Evolutionary conservation across 2,797 vertebrate species (phyloP).

Genomic region (Lacerta bilineata): DNA sequence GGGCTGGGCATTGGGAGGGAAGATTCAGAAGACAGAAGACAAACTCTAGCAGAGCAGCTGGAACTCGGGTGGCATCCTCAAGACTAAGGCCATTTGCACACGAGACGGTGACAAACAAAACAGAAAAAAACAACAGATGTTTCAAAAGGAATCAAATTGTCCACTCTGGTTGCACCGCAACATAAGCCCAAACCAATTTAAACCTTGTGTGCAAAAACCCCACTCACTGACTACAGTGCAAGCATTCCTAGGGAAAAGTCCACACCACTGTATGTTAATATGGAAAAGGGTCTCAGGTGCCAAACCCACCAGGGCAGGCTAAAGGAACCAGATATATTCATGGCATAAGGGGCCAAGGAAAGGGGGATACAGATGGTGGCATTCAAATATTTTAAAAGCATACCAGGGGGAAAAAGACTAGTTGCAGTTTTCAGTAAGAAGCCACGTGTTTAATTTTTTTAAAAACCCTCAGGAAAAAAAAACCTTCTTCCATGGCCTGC

Average conservation of each 20-base stretch:
- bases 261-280: background rate
- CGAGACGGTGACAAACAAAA: background rate
- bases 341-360: no score
- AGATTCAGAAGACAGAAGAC: constrained; percentile 14
- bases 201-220: background rate
- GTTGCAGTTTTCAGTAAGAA: background rate
- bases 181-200: constrained; percentile 32
- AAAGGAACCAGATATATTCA: background rate
- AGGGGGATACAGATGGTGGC: background rate
- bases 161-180: background rate
- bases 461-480: background rate
- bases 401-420: no score
- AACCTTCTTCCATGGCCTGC: background rate
- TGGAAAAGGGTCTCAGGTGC: background rate
- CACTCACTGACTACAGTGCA: background rate
- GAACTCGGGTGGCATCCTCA: constrained; percentile 26
- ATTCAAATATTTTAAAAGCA: background rate
- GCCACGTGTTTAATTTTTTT: background rate
- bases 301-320: background rate
- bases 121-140: constrained; percentile 8
- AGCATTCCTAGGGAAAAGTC: background rate
- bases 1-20: background rate
- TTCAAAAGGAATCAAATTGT: constrained; percentile 23
- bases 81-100: constrained; percentile 19
- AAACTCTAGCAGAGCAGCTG: constrained; percentile 33